Conservation (phyloP, 2,888 invertebrate genomes). For the Drosophila paracracens region DNA sequence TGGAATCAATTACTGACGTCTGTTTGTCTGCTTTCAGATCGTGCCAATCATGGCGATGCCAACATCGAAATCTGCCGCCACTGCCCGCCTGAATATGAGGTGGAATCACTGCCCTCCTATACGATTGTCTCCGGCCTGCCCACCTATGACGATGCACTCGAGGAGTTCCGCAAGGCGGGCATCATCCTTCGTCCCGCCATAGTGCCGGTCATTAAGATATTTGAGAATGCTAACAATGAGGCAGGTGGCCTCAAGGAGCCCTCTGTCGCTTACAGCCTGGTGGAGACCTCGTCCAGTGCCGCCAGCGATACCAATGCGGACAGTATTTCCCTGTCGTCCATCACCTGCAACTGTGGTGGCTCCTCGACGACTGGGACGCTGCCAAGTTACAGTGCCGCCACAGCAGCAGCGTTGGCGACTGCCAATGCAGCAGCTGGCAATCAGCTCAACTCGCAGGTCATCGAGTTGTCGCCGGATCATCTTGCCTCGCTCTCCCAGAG, state of each 20-base stretch:
- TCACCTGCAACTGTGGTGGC: constrained; percentile 78
- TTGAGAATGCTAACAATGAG: constrained; percentile 66
- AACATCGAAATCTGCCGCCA: constrained; percentile 82
- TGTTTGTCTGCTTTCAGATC: constrained; percentile 82
- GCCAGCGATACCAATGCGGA: constrained; percentile 57
- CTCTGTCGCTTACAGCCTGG: constrained; percentile 67
- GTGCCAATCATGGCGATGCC: constrained; percentile 82
- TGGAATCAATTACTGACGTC: not conserved
- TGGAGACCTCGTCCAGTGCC: constrained; percentile 48
- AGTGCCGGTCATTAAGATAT: constrained; percentile 83
- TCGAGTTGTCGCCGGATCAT: constrained; percentile 84
- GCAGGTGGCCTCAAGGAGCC: constrained; percentile 56
- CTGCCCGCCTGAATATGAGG: constrained; percentile 84
- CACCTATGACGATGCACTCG: constrained; percentile 88
- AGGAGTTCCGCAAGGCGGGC: constrained; percentile 86
- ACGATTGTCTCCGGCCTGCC: constrained; percentile 89
- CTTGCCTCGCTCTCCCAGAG: constrained; percentile 83
- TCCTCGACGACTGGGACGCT: constrained; percentile 52
- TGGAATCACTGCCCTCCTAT: constrained; percentile 87
- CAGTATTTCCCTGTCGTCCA: constrained; percentile 73
- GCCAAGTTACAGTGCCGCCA: constrained; percentile 67
- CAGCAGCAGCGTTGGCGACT: constrained; percentile 47
- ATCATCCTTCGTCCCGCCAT: constrained; percentile 81
- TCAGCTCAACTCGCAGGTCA: constrained; percentile 70
- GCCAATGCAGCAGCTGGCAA: constrained; percentile 39